Base-by-base conservation (phyloP, 2,888 invertebrate species). In the Stegophylla sp. region DNA sequence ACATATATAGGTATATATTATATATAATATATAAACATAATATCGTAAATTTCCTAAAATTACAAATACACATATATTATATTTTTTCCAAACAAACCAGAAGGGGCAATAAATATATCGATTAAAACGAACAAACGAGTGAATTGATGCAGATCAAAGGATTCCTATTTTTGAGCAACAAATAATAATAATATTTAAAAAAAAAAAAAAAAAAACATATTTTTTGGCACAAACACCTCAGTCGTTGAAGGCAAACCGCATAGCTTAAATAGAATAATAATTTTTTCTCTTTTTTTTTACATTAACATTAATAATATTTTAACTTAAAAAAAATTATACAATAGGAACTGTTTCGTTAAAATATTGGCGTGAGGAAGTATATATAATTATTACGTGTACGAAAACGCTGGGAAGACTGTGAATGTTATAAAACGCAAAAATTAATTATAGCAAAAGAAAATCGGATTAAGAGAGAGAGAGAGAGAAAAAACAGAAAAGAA, bases 341-440 rank as follows among this genome's bases (percentile, higher is more conserved):
- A 79, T 79, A 79, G 79, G 79, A 79, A 79, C 79, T 79, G 79
- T 79, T 48, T 69, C 23, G n/a, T 79, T 61, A 71, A 79, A 59
- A 48, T 45, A 79, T 69, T 61, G 28, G 77, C 69, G 7, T 17
- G 45, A 67, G 71, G 61, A 71, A 69, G 51, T 56, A 67, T 15
- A n/a, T 41, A 72, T 59, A 26, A 72, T 43, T 59, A 34, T 71
- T 74, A 63, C 5, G 13, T 66, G 59, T 61, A 61, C 34, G 34
- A 48, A 71, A 59, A 69, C 67, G 61, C 59, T 59, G 69, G 79
- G 69, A 71, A 71, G 69, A 79, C 61, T 45, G 7, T 20, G 67
- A 67, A 53, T 23, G 59, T 34, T 69, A 41, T 43, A 63, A 28
- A 51, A 41, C 20, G 51, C 45, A 12, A 5, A 51, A 69, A 69